Evolutionary conservation across 2,113 vertebrate species (phyloP).

Genomic region (Sprattus sprattus): DNA sequence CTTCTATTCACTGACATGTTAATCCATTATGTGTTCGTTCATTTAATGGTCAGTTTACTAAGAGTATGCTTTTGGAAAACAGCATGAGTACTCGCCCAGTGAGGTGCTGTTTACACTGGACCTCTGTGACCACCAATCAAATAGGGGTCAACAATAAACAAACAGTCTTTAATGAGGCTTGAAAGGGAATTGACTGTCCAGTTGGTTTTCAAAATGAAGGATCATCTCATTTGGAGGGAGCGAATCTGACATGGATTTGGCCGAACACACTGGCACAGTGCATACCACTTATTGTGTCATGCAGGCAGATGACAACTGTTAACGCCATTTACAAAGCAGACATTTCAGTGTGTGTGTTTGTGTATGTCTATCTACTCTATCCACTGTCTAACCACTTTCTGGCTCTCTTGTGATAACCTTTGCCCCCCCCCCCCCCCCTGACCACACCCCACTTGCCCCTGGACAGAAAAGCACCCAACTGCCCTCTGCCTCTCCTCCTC

Average conservation of each 20-base stretch:
- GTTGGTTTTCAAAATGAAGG: neutral
- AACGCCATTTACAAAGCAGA: neutral
- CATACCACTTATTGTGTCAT: neutral
- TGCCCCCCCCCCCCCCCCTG: neutral
- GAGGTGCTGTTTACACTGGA: neutral
- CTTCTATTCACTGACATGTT: conserved; percentile 30
- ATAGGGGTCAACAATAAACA: neutral
- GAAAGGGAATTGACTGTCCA: neutral
- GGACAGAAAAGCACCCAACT: neutral
- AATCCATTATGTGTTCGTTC: neutral
- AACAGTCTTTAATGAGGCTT: neutral
- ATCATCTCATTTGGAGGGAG: neutral
- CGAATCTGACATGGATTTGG: neutral
- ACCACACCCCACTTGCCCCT: neutral
- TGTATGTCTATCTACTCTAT: conserved; percentile 14
- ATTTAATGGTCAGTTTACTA: neutral
- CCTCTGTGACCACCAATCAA: neutral
- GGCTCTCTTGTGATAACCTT: neutral
- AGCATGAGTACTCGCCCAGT: neutral
- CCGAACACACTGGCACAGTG: neutral
- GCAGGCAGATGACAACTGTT: neutral
- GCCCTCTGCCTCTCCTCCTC: conserved; percentile 42
- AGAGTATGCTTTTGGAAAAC: neutral
- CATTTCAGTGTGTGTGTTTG: conserved; percentile 36
- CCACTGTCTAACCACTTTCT: conserved; percentile 10